These are phyloP conservation scores for Coecobrya sp. DNA, from an alignment of 2,888 invertebrate genomes.

Conservation along the genomic window DNA sequence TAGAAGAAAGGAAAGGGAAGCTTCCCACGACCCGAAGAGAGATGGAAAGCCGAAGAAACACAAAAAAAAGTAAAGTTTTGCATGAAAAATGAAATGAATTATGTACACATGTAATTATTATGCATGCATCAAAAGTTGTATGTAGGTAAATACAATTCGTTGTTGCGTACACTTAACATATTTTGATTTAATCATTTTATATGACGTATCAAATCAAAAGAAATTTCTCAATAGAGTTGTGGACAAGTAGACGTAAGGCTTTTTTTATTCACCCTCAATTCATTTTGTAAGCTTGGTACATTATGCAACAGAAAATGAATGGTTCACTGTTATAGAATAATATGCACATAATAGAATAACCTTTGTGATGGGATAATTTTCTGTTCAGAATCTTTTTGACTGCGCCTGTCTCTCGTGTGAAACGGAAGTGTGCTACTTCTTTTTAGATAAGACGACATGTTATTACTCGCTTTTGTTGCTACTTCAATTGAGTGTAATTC, in stretches of 20 bases:
- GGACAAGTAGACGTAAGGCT: neutral
- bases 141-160: too few species aligned
- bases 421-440: conserved; percentile 65
- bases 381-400: conserved; percentile 2
- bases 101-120: neutral
- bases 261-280: conserved; percentile 1
- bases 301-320: conserved; percentile 51
- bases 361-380: conserved; percentile 27
- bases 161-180: neutral
- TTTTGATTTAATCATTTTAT: conserved; percentile 30
- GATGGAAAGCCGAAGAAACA: neutral
- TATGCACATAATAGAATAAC: neutral
- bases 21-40: conserved; percentile 64
- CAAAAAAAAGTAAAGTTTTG: neutral
- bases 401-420: conserved; percentile 22
- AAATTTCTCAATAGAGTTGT: neutral
- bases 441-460: neutral
- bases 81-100: conserved; percentile 26
- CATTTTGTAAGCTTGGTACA: neutral
- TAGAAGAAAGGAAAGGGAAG: conserved; percentile 54
- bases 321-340: too few species aligned
- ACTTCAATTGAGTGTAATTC: neutral
- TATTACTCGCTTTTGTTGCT: neutral
- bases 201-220: neutral
- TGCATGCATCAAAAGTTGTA: neutral